Base-by-base conservation (phyloP, 2,797 vertebrate species). In the Ctenosaura bakeri region DNA sequence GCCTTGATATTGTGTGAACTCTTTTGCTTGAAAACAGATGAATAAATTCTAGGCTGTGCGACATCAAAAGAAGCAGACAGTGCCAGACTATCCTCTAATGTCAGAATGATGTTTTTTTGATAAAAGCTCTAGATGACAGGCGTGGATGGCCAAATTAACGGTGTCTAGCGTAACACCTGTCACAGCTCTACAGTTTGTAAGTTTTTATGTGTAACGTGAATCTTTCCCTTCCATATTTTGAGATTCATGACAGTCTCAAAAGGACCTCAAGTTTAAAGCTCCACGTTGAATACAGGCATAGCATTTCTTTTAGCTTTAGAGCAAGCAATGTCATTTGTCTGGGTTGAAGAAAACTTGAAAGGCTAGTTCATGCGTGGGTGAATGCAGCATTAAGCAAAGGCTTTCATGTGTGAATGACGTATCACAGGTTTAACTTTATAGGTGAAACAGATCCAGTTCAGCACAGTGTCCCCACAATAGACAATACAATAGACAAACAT, bases 1-100 rank as follows among this genome's bases (percentile, higher is more conserved):
- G 87, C 87, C 69, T 82, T 80, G 90, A 82, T 92, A 94, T 92
- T 80, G 73, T 32, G 90, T 93, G 79, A 92, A 50, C 38, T 64
- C 86, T 90, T 85, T 90, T 88, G 86, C 92, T 89, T 90, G 18
- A 90, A 91, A 95, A 69, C 2, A 62, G 73, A 71, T 79, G 83
- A 89, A 87, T 81, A 78, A 62, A n/a, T 32, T 13, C 0, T 90
- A 12, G 42, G 35, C 50, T 77, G 76, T 64, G n/a, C 89, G 88
- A 79, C 82, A 52, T 92, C 86, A 73, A 93, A 95, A 93, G 92
- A 92, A 92, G 91, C 89, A 79, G 73, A 83, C 90, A 77, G 46
- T 66, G 86, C 85, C 93, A 91, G 84, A 32, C 73, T 87, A 35
- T 89, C 62, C 42, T 83, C 59, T 83, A 20, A 87, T 71, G 81